Conservation (phyloP, 2,113 vertebrate genomes). For the Gobiocypris rarus region DNA sequence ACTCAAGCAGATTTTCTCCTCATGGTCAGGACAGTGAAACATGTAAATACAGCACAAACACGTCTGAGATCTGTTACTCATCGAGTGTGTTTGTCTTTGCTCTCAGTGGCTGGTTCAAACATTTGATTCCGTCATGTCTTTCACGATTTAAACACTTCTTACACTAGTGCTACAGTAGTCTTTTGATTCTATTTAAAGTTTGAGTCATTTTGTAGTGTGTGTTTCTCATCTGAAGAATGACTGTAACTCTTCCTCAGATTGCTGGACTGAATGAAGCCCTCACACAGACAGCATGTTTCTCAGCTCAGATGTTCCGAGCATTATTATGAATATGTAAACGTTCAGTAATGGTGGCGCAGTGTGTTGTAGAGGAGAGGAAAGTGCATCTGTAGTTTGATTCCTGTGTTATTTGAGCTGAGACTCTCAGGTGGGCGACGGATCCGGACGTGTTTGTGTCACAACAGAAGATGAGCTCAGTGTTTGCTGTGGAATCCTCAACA, state of each 20-base stretch:
- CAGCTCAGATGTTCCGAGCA: not conserved
- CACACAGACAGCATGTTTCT: not conserved
- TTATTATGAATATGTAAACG: not conserved
- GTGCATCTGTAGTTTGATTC: not conserved
- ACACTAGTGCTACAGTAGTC: not conserved
- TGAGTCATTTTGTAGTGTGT: not conserved
- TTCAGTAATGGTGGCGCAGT: not conserved
- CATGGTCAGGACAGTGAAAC: not conserved
- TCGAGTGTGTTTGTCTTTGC: not conserved
- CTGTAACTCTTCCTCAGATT: constrained; percentile 9
- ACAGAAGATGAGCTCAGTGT: not conserved
- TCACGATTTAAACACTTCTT: not conserved
- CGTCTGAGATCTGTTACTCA: not conserved
- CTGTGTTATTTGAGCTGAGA: not conserved
- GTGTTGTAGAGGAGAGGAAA: not conserved
- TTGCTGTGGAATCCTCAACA: not conserved
- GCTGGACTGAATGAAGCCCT: not conserved
- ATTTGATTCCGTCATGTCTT: not conserved
- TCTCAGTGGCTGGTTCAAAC: not conserved
- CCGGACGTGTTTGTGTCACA: not conserved
- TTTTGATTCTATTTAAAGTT: not conserved
- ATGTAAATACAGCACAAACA: not conserved
- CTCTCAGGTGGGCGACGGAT: not conserved
- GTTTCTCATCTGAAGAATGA: not conserved
- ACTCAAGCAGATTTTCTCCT: not conserved